These are phyloP conservation scores for Hirtodrosophila cameraria DNA, from an alignment of 2,888 invertebrate species.

Conservation along the genomic window DNA sequence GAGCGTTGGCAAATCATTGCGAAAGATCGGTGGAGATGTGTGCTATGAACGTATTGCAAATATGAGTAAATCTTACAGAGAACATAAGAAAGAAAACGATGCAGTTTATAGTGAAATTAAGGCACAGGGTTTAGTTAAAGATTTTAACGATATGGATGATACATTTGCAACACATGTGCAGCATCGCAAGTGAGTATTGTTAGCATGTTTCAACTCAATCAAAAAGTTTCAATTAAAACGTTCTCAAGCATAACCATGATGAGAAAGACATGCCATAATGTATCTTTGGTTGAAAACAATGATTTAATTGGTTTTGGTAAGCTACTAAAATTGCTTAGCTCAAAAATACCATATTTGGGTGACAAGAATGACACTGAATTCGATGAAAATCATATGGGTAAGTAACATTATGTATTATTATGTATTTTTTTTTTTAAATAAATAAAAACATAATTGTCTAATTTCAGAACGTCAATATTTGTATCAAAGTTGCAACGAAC, in stretches of 20 bases:
- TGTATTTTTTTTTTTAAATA: neutral
- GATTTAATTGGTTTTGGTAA: slow-evolving; percentile 13
- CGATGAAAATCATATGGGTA: neutral
- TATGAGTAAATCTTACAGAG: slow-evolving; percentile 6
- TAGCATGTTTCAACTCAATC: neutral
- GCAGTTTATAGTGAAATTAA: slow-evolving; percentile 6
- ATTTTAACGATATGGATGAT: neutral
- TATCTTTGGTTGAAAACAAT: slow-evolving; percentile 1
- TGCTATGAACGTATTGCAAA: slow-evolving; percentile 24
- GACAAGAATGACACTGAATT: neutral
- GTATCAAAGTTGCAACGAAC: slow-evolving; percentile 92
- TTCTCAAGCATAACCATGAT: slow-evolving; percentile 4
- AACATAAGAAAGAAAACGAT: slow-evolving; percentile 22
- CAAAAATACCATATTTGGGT: slow-evolving; percentile 1
- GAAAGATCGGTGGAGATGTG: slow-evolving; percentile 28
- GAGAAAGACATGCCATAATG: slow-evolving; percentile 12
- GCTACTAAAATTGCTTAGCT: neutral
- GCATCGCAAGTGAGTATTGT: slow-evolving; percentile 38
- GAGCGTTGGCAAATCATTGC: slow-evolving; percentile 23
- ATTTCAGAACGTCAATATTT: slow-evolving; percentile 88
- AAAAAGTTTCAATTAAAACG: neutral
- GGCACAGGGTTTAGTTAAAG: slow-evolving; percentile 5
- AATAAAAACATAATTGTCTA: neutral
- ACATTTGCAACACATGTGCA: slow-evolving; percentile 20
- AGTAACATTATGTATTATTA: no score